Evolutionary conservation across 2,797 vertebrate genomes (phyloP).

Genomic region (Gallinago nigripennis): DNA sequence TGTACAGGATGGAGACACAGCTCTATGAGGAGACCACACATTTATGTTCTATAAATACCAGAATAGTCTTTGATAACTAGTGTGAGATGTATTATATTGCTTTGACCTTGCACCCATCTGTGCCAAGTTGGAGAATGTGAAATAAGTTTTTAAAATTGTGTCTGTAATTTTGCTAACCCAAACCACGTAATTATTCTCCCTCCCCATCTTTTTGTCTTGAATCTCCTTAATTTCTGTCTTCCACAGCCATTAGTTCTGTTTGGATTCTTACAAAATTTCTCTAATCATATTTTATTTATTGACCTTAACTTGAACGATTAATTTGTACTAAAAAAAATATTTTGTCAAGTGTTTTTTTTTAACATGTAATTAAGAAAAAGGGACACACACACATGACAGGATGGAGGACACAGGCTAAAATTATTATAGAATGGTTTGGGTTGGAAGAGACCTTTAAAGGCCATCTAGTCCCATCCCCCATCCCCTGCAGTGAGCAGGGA

Average conservation of each 20-base stretch:
- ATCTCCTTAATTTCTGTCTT: not conserved
- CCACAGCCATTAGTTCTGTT: not conserved
- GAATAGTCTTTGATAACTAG: not conserved
- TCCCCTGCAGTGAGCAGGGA: not conserved
- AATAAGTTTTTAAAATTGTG: not conserved
- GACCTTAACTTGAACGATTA: not conserved
- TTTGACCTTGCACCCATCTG: not conserved
- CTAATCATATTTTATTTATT: not conserved
- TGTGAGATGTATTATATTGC: not conserved
- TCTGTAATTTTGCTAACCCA: not conserved
- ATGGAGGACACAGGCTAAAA: not conserved
- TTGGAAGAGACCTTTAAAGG: not conserved
- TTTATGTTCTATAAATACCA: not conserved
- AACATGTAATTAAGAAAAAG: not conserved
- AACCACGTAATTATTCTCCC: not conserved
- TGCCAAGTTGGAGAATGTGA: not conserved
- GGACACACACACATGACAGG: too few relatives aligned
- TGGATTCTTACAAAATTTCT: not conserved
- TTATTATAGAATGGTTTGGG: not conserved
- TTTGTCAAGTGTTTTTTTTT: not conserved
- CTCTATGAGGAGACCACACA: not conserved
- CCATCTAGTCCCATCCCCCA: too few relatives aligned
- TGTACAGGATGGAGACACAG: not conserved
- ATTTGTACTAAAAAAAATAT: not conserved
- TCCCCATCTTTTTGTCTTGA: not conserved